phyloP scores from a whole-genome alignment of 2,888 invertebrate species.

The Xylophagus ater region DNA sequence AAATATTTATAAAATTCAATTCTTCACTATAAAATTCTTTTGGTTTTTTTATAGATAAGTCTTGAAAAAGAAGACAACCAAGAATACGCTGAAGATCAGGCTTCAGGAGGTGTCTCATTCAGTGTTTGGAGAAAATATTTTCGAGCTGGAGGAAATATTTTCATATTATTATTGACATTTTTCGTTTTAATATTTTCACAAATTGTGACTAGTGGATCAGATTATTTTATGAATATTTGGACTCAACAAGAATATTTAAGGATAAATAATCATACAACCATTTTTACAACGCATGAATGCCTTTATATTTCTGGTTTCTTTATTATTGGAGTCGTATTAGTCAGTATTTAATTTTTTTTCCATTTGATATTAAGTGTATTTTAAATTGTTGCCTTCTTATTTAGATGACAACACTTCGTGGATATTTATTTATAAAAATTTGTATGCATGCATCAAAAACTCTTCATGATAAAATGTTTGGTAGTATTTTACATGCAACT shows the following conservation, averaged over 20 bases:
- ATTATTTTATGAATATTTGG: slow-evolving; percentile 54
- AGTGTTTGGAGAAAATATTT: slow-evolving; percentile 27
- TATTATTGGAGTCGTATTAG: slow-evolving; percentile 33
- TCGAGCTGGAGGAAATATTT: slow-evolving; percentile 10
- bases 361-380: not conserved
- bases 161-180: not conserved
- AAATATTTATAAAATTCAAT: too few species aligned
- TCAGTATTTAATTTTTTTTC: slow-evolving; percentile 16
- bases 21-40: too few species aligned
- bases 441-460: slow-evolving; percentile 65
- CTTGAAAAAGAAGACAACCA: too few species aligned
- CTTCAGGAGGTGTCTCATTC: slow-evolving; percentile 23
- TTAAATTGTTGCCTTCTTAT: not conserved
- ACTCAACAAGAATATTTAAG: slow-evolving; percentile 36
- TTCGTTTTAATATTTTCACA: not conserved
- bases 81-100: slow-evolving; percentile 24
- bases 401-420: slow-evolving; percentile 45
- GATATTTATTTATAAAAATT: slow-evolving; percentile 58
- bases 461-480: slow-evolving; percentile 78
- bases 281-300: slow-evolving; percentile 32
- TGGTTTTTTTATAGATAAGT: too few species aligned
- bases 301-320: slow-evolving; percentile 35
- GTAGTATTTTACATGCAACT: slow-evolving; percentile 59
- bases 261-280: slow-evolving; percentile 26
- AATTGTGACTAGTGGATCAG: slow-evolving; percentile 50